Conservation (phyloP, 1,140 invertebrate species). For the Gryon sp. region DNA sequence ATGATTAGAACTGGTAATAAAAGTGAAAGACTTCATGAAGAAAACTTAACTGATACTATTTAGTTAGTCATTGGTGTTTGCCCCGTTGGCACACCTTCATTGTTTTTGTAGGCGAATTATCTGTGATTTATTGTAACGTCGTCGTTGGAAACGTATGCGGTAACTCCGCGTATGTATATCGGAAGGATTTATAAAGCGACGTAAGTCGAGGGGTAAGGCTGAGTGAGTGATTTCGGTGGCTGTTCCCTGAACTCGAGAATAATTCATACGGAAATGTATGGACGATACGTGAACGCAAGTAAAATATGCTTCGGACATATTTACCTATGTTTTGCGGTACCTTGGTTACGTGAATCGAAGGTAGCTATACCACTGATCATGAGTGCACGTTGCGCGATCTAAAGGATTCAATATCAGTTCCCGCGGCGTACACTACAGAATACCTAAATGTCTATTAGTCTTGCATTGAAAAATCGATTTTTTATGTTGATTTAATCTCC, state of each 20-base stretch:
- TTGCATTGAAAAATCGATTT: conserved; percentile 48
- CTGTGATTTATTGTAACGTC: conserved; percentile 60
- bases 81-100: conserved; percentile 46
- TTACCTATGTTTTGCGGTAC: conserved; percentile 52
- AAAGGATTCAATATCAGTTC: conserved; percentile 56
- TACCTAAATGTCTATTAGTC: conserved; percentile 49
- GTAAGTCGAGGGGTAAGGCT: conserved; percentile 47
- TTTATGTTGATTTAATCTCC: conserved; percentile 45
- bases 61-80: conserved; percentile 49
- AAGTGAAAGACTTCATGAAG: no score
- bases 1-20: no score
- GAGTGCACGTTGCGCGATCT: conserved; percentile 44
- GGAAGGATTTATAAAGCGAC: conserved; percentile 67
- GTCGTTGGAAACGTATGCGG: conserved; percentile 52
- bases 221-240: conserved; percentile 70
- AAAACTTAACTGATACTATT: conserved; percentile 32
- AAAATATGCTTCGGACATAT: conserved; percentile 63
- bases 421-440: conserved; percentile 19
- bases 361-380: conserved; percentile 48
- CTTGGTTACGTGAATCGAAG: conserved; percentile 55
- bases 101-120: conserved; percentile 56
- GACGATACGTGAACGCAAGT: conserved; percentile 64
- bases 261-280: conserved; percentile 71
- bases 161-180: conserved; percentile 61
- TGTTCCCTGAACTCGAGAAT: conserved; percentile 68